A percentile compares a stretch with the other conserved stretches of the same genome.
Conservation (phyloP, 2,888 invertebrate genomes). For the Lithodes maja region DNA sequence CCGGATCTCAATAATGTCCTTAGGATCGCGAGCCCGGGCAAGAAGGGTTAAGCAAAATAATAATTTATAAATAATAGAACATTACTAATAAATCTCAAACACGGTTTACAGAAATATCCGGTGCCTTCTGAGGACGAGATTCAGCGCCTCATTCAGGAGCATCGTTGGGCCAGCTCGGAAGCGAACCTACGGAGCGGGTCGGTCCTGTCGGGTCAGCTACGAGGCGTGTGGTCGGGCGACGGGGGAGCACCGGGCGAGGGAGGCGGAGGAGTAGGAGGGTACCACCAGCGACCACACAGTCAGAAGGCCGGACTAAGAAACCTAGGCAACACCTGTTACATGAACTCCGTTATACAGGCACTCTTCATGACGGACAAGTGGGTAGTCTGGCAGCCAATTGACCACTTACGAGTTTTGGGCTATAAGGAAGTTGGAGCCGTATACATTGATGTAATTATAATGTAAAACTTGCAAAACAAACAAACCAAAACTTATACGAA, state of each 20-base stretch:
- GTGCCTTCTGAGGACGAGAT: constrained; percentile 63
- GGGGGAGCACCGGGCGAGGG: not conserved
- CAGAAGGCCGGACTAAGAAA: constrained; percentile 63
- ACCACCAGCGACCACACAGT: constrained; percentile 46
- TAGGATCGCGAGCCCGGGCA: no score
- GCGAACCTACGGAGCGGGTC: not conserved
- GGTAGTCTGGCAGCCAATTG: no score
- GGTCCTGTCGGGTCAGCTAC: constrained; percentile 8
- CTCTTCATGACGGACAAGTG: constrained; percentile 67
- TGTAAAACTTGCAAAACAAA: no score
- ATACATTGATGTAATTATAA: no score
- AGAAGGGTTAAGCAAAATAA: not conserved
- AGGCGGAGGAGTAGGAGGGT: not conserved
- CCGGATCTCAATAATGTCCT: no score
- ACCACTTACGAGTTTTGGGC: no score
- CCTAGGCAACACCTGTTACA: constrained; percentile 69
- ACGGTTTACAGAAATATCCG: constrained; percentile 50
- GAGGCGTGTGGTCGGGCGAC: not conserved
- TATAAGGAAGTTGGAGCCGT: no score
- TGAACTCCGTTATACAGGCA: constrained; percentile 70
- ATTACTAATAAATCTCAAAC: not conserved
- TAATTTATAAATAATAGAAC: not conserved
- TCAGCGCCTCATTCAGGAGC: constrained; percentile 58
- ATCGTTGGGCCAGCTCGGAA: constrained; percentile 43
- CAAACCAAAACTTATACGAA: no score